Base-by-base conservation (phyloP, 2,113 vertebrate genomes). In the Cyphomyrus plagiostoma region DNA sequence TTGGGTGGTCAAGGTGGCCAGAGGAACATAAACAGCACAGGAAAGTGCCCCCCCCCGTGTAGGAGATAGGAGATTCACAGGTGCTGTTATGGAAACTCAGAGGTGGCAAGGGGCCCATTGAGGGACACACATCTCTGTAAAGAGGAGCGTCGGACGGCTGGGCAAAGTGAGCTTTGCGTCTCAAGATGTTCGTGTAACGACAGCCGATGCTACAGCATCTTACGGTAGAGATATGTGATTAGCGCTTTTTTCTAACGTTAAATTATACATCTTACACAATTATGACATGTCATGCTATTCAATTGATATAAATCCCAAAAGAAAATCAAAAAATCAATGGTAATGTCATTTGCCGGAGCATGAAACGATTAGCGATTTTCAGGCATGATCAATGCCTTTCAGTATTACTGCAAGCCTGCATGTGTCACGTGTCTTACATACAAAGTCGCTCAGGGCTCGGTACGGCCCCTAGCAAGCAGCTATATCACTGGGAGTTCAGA, bases 281-380 rank as follows among this genome's bases (percentile, higher is more conserved):
- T 80, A 39, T 77, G 88, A 93, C 92, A 96, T 94, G 95, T 95
- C 94, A 95, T 93, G 92, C 94, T 95, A 94, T 96, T 95, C 95
- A 93, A 94, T 95, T 91, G 87, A 93, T 91, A 93, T 95, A 95
- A 94, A 95, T 96, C 94, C 95, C 95, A 94, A 95, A 92, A 93
- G 91, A 92, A 93, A 92, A 91, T 92, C 93, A 92, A 91, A 93
- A 93, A 90, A 90, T 93, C 93, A 92, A 92, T 94, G 95, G 95
- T 95, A 96, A 95, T 95, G 94, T 93, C 95, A 94, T 96, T 96
- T 96, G 94, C 94, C 93, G 90, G n/a, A 74, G 58, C 9, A 19
- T 30, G 30, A 77, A 35, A 77, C 15, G 42, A 48, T 84, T 84
- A 23, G 15, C 3, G 8, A 45, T 84, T 84, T 48, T 23, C 42